A percentile compares a stretch with the other conserved stretches of the same genome.
Evolutionary conservation across 2,113 vertebrate genomes (phyloP).

Genomic region (Nibea albiflora): DNA sequence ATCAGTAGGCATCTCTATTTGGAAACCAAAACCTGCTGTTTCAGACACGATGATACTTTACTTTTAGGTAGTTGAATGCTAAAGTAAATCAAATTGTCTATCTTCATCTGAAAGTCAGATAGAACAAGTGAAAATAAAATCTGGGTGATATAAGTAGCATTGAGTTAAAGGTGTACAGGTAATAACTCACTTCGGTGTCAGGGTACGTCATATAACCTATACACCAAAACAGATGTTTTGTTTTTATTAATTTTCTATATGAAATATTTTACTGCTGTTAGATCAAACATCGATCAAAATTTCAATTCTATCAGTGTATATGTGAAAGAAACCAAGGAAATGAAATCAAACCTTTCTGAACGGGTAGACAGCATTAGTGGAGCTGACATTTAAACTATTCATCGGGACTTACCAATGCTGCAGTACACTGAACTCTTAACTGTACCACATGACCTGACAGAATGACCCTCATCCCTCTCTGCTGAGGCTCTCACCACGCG

Average conservation of each 20-base stretch:
- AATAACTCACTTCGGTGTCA: background rate
- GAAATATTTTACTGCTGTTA: background rate
- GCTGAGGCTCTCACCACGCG: background rate
- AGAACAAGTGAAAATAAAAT: background rate
- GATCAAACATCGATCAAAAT: background rate
- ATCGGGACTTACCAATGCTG: background rate
- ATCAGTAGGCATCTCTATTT: background rate
- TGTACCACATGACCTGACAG: conserved; percentile 11
- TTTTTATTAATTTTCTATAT: background rate
- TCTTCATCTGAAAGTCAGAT: background rate
- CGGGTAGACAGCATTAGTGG: background rate
- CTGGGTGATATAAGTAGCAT: background rate
- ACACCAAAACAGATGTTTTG: background rate
- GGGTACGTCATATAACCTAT: no score
- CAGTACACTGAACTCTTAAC: background rate
- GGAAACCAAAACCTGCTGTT: no score
- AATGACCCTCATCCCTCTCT: background rate
- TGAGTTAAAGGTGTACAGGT: background rate
- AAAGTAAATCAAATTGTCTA: background rate
- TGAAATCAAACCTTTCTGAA: background rate
- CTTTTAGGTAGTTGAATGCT: background rate
- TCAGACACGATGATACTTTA: background rate
- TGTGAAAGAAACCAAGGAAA: background rate
- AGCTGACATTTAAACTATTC: background rate
- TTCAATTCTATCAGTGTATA: background rate